Base-by-base conservation (phyloP, 2,888 invertebrate species). In the Platycnemis pennipes region DNA sequence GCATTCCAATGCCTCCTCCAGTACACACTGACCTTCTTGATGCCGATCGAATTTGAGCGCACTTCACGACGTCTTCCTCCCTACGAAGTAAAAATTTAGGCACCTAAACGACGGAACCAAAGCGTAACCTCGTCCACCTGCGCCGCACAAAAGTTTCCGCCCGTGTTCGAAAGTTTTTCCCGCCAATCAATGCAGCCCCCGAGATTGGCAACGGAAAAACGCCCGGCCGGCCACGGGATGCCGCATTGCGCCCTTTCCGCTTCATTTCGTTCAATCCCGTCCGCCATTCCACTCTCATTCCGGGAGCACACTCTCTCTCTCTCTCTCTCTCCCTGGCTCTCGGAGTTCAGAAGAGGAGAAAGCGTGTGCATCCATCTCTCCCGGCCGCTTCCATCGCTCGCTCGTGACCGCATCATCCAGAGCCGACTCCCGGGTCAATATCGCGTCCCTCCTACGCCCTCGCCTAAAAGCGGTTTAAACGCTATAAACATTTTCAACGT, bases 211-310 rank as follows among this genome's bases (percentile, higher is more conserved):
- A 2, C 2, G 13, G 13, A 37, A 31, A 77, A 77, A 77, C 37
- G 31, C 16, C 49, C 63, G 5, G 63, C 77, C 11, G 77, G 11
- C 77, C 31, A 37, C 77, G 77, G 37, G 77, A 77, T 77, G 13
- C 77, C 77, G 77, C 77, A 77, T 16, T 77, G 77, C 77, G 77
- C 77, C 37, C 77, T 77, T 77, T 37, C 16, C 77, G 77, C 37
- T 16, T 77, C 77, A 77, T 77, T 77, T 77, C 77, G 37, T 77
- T 77, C 37, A 31, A 77, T 77, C 13, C 77, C 37, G 37, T 77
- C 13, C 77, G 16, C 11, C 31, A 77, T 31, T 37, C 77, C 77
- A 37, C 77, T 77, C 77, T 37, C 77, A 37, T n/a, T 63, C 63
- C n/a, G 22, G 26, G 26, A 26, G n/a, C n/a, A 7, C 26, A 7